Evolutionary conservation across 2,797 vertebrate genomes (phyloP), one percentile per base, ranked within the genome.

Genomic region (Emys orbicularis): DNA sequence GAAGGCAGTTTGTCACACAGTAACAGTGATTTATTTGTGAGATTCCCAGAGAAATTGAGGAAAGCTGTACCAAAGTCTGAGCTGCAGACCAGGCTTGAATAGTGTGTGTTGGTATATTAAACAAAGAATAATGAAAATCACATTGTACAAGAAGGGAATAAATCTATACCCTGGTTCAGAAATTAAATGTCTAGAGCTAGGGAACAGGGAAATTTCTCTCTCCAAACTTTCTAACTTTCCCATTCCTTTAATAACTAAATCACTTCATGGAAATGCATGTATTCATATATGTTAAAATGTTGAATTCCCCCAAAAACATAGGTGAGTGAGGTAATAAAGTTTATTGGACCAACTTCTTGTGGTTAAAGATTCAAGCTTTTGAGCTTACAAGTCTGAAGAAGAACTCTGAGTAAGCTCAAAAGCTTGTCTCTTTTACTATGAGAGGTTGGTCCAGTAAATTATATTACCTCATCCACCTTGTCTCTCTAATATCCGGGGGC

Each of bases 1-100:
- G 91, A 92, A 94, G 84, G 84, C 81, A 88, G 49, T 79, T 95
- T 94, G 16, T 74, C 47, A 59, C 53, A 10, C 89, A 68, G 49
- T 54, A 89, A 87, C 37, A 34, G 6, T 85, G n/a, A 65, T 86
- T 87, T 83, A 41, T 81, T 87, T 89, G 31, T 93, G 47, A 83
- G 10, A 12, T 65, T 92, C 34, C 13, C n/a, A 31, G 15, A 47
- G 44, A 29, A 86, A 80, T 13, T 49, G 9, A 65, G 2, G 25
- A 87, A 59, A 90, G n/a, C 25, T 53, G 11, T 84, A 91, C 83
- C 5, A 11, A 88, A 90, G 41, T 8, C 29, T 5, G 80, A 12
- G 34, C 37, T 72, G 10, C n/a, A 23, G 11, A 41, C 5, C 19
- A 41, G 19, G 21, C 37, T 72, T 72, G 21, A 72, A 72, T 11